Percentiles rank a stretch among this genome's conserved stretches.
Conservation (phyloP, 2,888 invertebrate genomes). For the Clunio marinus region DNA sequence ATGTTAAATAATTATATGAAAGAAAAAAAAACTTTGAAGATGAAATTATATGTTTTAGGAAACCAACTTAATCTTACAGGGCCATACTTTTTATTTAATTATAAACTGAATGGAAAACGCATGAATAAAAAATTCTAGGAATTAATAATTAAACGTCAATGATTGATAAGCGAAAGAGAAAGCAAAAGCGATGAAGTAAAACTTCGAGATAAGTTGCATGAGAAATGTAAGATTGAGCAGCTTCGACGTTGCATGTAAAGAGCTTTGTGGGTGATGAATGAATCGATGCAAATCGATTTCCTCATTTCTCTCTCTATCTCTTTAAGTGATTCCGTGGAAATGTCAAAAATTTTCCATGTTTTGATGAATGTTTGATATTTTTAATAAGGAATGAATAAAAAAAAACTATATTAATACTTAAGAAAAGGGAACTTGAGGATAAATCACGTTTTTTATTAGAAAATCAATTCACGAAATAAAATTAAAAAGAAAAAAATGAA, state of each 20-base stretch:
- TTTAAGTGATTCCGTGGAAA: neutral
- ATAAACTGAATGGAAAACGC: conserved; percentile 4
- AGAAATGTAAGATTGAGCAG: neutral
- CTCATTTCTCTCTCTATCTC: neutral
- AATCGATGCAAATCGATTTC: too few relatives aligned
- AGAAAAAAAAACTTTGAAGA: conserved; percentile 2
- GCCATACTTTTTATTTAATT: conserved; percentile 30
- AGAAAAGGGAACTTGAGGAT: too few relatives aligned
- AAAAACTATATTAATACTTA: too few relatives aligned
- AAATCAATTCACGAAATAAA: neutral
- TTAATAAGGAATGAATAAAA: neutral
- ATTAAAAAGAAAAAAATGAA: neutral
- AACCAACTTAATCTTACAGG: conserved; percentile 36
- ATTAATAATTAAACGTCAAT: neutral
- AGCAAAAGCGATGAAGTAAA: neutral
- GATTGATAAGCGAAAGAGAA: neutral
- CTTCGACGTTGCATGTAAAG: neutral
- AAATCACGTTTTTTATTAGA: too few relatives aligned
- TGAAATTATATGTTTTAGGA: conserved; percentile 24
- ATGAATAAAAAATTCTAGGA: neutral
- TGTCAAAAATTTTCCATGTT: conserved; percentile 2
- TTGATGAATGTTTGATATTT: conserved; percentile 15
- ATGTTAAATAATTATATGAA: conserved; percentile 21
- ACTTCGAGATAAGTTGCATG: neutral
- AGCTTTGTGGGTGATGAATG: conserved; percentile 9